Base-by-base conservation (phyloP, 2,113 vertebrate species). In the Euleptes europaea region DNA sequence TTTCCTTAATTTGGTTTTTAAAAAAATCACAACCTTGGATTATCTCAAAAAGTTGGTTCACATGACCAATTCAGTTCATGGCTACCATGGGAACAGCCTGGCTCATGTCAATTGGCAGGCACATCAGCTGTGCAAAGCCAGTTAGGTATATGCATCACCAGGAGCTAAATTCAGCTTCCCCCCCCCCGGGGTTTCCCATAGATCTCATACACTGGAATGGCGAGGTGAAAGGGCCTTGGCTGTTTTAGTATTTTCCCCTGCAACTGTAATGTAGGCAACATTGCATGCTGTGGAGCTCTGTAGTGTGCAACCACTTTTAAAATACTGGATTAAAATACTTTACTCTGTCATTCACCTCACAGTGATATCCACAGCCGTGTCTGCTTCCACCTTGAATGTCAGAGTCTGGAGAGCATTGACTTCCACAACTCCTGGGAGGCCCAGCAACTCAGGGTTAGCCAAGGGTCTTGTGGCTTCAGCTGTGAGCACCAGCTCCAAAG, bases 331-430 rank as follows among this genome's bases (percentile, higher is more conserved):
- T 44, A 47, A 19, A 74, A 26, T 47, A n/a, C 72, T 5, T 49
- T 31, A 28, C 4, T 44, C 47, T 74, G 79, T 23, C 63, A 38
- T n/a, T 86, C 75, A 97, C 97, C 93, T 96, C 88, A 97, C 92
- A n/a, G 93, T 95, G 75, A 96, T 82, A 1, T 92, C 93, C 13
- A 96, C 82, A 11, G 95, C 94, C 66, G 92, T 88, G 86, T 97
- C 96, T 73, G 92, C 93, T 84, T 91, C 96, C 77, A 97, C 91
- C 77, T 74, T 92, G 60, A 97, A 17, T 40, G 78, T 90, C 86
- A 95, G 94, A 65, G 91, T 78, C 47, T 91, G 91, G 38, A 87
- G 23, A 14, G 74, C 80, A 80, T 91, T 85, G 57, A 94, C 78
- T 75, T 94, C 90, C 5, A 96, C 63, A 0, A 93, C 86, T 67